These are phyloP conservation scores for Archocentrus centrarchus DNA, from an alignment of 2,113 vertebrate species.

Conservation along the genomic window DNA sequence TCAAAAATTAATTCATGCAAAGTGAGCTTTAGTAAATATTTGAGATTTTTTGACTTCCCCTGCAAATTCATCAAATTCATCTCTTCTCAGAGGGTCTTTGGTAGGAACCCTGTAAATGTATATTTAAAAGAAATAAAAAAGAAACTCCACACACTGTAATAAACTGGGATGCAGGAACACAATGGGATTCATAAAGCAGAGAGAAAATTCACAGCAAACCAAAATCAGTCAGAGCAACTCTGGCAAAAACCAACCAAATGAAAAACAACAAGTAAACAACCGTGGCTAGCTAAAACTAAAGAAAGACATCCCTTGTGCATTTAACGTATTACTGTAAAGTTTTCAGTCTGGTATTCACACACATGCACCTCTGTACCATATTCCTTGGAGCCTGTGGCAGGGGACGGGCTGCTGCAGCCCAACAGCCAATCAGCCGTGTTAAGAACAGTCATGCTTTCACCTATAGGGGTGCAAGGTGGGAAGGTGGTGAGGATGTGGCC, in stretches of 20 bases:
- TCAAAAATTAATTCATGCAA: constrained; percentile 1
- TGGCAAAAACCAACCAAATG: neutral
- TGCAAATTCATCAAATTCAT: constrained; percentile 6
- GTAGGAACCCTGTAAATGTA: constrained; percentile 51
- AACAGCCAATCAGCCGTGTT: constrained; percentile 99
- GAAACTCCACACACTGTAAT: constrained; percentile 36
- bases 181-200: constrained; percentile 41
- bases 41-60: neutral
- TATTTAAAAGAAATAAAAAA: neutral
- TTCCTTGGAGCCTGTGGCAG: constrained; percentile 92
- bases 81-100: neutral
- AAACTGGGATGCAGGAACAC: constrained; percentile 29
- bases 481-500: constrained; percentile 53
- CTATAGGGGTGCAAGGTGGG: constrained; percentile 85
- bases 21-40: constrained; percentile 8
- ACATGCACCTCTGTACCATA: constrained; percentile 90
- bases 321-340: neutral
- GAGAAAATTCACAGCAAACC: constrained; percentile 57
- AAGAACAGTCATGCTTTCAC: constrained; percentile 99
- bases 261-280: neutral
- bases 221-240: constrained; percentile 59
- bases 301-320: constrained; percentile 31
- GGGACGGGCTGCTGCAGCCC: constrained; percentile 95
- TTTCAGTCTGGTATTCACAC: constrained; percentile 70
- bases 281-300: neutral